Percentiles rank a stretch among this genome's conserved stretches.
phyloP scores from a whole-genome alignment of 2,797 vertebrate genomes.

The Eulemur rubriventer region DNA sequence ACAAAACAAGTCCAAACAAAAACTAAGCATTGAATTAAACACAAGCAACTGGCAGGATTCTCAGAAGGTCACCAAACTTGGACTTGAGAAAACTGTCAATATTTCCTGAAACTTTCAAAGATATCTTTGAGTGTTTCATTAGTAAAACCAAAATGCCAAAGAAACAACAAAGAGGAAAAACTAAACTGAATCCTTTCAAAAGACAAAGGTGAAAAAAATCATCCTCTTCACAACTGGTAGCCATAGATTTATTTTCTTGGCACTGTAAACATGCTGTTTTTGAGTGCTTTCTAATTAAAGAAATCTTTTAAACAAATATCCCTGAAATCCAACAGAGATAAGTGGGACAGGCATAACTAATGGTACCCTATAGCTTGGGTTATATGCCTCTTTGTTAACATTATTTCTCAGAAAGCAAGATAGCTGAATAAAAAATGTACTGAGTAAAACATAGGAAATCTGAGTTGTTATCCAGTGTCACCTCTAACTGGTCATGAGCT shows the following conservation, averaged over 20 bases:
- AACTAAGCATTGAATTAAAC: slow-evolving; percentile 48
- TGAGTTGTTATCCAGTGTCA: not conserved
- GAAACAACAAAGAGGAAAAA: not conserved
- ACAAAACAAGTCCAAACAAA: slow-evolving; percentile 60
- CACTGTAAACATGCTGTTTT: not conserved
- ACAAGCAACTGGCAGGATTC: slow-evolving; percentile 50
- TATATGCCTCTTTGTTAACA: not conserved
- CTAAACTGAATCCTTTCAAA: not conserved
- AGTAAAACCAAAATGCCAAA: slow-evolving; percentile 38
- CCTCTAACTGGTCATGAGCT: not conserved
- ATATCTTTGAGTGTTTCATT: slow-evolving; percentile 28
- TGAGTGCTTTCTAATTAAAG: slow-evolving; percentile 14
- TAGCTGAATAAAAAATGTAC: not conserved
- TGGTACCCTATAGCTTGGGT: not conserved
- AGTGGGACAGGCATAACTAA: not conserved
- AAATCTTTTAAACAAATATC: slow-evolving; percentile 26
- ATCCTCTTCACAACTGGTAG: not conserved
- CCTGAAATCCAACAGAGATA: not conserved
- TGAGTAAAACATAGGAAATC: not conserved
- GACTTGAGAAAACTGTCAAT: slow-evolving; percentile 23
- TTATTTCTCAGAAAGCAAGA: slow-evolving; percentile 4
- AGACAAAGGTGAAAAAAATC: not conserved
- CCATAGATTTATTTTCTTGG: not conserved
- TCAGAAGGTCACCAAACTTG: slow-evolving; percentile 69
- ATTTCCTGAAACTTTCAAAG: slow-evolving; percentile 59